Evolutionary conservation across 2,113 vertebrate genomes (phyloP).

Genomic region (Cyanistes caeruleus): DNA sequence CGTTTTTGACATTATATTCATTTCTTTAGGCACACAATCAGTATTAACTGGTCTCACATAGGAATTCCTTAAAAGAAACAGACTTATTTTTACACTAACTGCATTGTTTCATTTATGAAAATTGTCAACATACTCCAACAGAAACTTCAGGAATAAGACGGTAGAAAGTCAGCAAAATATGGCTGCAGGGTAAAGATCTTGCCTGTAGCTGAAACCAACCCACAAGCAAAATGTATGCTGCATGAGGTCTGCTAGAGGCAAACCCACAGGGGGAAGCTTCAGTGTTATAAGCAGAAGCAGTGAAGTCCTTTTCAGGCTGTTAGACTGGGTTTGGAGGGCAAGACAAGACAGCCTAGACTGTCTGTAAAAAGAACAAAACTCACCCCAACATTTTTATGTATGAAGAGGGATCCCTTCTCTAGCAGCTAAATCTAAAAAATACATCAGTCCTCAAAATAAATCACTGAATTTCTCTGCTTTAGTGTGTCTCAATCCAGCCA

Average conservation of each 20-base stretch:
- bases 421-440: background rate
- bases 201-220: background rate
- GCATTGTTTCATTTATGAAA: background rate
- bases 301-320: background rate
- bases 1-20: background rate
- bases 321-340: background rate
- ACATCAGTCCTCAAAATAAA: background rate
- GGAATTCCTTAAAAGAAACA: background rate
- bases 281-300: background rate
- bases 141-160: background rate
- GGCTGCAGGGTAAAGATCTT: background rate
- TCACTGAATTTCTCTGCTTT: background rate
- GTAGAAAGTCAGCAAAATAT: background rate
- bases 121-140: background rate
- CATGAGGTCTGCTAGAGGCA: background rate
- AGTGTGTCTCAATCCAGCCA: background rate
- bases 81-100: background rate
- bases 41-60: background rate
- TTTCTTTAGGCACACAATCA: background rate
- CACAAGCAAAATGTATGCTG: background rate
- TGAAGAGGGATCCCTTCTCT: background rate
- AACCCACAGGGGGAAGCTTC: background rate
- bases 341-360: background rate
- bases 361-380: background rate
- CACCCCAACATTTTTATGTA: background rate